Evolutionary conservation across 2,888 invertebrate genomes (phyloP), one percentile per base, ranked within the genome.

Genomic region (Reticulitermes lucifugus): DNA sequence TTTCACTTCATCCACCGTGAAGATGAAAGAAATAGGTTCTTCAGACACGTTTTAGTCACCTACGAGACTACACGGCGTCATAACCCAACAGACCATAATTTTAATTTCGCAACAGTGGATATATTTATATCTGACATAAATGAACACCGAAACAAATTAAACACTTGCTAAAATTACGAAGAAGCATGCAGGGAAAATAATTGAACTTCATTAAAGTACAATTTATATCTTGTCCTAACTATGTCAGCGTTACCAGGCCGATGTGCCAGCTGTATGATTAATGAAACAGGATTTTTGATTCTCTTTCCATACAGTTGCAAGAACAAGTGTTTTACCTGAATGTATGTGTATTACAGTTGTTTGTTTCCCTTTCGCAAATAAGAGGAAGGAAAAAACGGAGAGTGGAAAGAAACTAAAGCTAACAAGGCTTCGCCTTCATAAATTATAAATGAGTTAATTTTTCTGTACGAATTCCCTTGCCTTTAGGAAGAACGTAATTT

Each of bases 391-490:
- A 71, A 70, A 71, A 65, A 43, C 14, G 65, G 59, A 12, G 82
- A 70, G 25, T 60, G 81, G 10, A 60, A 77, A 77, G 43, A 59
- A 65, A 59, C 41, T 29, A 70, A 83, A 46, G 46, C 83, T 73
- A 73, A 83, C 51, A 65, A 73, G 71, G 73, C 59, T 89, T 90
- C 89, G 89, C 89, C 89, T 89, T 90, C 89, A 90, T 90, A 90
- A 90, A 90, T 90, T 90, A 90, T 90, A 90, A 90, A 90, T 90
- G 89, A 89, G 89, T 90, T 90, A 90, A 90, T 90, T 90, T 91
- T 90, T 90, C 90, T 89, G 77, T 79, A 71, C 46, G 82, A 65
- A 82, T 83, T 73, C 83, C 75, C 75, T 43, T 29, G 75, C 75
- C 75, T 75, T 22, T 75, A 75, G 75, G 43, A 7, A 43, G 75